A percentile compares a stretch with the other conserved stretches of the same genome.
These are phyloP conservation scores for Sarcoramphus papa DNA, from an alignment of 2,797 vertebrate species.

Conservation along the genomic window DNA sequence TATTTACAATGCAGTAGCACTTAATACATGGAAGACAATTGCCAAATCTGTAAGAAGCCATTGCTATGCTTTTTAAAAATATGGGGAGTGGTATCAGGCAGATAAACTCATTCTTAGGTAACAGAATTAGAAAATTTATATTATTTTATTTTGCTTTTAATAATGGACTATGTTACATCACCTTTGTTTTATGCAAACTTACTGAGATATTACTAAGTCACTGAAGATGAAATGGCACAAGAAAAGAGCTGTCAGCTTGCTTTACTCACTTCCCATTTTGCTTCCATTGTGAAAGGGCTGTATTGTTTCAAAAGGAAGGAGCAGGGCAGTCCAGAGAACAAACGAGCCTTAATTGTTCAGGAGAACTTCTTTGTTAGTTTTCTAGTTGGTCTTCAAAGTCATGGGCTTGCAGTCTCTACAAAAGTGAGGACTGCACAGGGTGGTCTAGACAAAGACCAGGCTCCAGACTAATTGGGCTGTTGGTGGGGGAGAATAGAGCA, in stretches of 20 bases:
- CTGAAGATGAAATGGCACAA: not conserved
- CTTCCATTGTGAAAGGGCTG: not conserved
- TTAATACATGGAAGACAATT: not conserved
- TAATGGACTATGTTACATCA: not conserved
- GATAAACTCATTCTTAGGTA: not conserved
- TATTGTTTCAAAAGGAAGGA: slow-evolving; percentile 21
- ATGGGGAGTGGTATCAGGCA: not conserved
- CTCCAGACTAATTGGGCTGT: not conserved
- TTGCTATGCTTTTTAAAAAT: not conserved
- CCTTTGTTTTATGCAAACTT: not conserved
- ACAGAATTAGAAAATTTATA: not conserved
- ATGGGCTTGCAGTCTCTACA: not conserved
- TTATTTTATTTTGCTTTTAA: not conserved
- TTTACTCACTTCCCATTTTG: not conserved
- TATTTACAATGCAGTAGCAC: not conserved
- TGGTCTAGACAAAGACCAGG: not conserved
- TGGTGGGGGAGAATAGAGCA: not conserved
- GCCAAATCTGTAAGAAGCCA: not conserved
- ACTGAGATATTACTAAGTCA: not conserved
- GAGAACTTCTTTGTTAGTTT: not conserved
- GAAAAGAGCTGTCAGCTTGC: slow-evolving; percentile 7
- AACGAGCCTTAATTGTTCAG: not conserved
- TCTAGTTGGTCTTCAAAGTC: not conserved
- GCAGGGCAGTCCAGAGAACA: not conserved
- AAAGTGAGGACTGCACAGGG: not conserved